Base-by-base conservation (phyloP, 2,797 vertebrate genomes). In the Loriculus beryllinus region DNA sequence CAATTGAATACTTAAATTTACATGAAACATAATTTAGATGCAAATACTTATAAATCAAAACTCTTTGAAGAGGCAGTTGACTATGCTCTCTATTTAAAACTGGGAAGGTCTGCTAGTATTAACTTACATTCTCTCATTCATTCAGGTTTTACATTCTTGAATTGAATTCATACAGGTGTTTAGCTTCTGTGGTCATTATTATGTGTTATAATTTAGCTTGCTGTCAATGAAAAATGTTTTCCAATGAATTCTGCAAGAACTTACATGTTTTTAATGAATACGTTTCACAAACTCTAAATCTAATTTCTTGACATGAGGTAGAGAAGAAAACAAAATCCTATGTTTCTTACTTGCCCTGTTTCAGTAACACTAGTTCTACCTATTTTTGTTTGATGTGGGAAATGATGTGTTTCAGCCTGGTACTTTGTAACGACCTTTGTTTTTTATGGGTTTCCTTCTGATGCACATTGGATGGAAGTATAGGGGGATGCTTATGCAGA, bases 1-100 rank as follows among this genome's bases (percentile, higher is more conserved):
- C 39, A 52, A 25, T 25, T 70, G 64, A 40, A 18, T 83, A 42
- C 71, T 68, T 76, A 65, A 20, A 60, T 91, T 81, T 82, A 90
- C 14, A 15, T 78, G 67, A 82, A 95, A 63, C n/a, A 40, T 63
- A 77, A 48, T 92, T 86, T 51, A 48, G 76, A 91, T 89, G 94
- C 71, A 94, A 91, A 92, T 94, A 78, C 49, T 92, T 93, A 67
- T 71, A 92, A 96, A 94, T 92, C 69, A 86, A 48, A 86, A 67
- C 70, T 86, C 59, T 57, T 76, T 56, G 56, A 86, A 86, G 68
- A 42, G 82, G 15, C 40, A 93, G 56, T 57, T 77, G 56, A 6
- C 68, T 56, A 10, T 88, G 63, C 26, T 77, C 8, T 92, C 60
- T 82, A 82, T 84, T 94, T 88, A 94, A 74, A 74, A 15, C 74